Conservation (phyloP, 2,113 vertebrate genomes). For the Todiramphus chloris region DNA sequence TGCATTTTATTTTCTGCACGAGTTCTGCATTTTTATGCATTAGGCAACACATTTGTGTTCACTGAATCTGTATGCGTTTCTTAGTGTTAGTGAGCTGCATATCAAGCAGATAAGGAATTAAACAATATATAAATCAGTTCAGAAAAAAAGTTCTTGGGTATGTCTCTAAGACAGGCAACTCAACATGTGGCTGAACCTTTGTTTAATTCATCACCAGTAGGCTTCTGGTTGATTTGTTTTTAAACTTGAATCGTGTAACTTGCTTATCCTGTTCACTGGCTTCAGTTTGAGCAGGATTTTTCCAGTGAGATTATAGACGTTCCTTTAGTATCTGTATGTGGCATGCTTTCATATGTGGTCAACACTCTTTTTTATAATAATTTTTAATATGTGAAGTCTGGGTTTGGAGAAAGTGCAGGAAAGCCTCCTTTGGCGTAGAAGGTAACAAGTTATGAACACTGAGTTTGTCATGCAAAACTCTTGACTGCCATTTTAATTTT, state of each 20-base stretch:
- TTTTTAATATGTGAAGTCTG: neutral
- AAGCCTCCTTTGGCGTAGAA: neutral
- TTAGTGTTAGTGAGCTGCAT: neutral
- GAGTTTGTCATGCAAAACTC: neutral
- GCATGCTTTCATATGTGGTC: neutral
- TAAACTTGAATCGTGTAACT: neutral
- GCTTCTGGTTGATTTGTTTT: neutral
- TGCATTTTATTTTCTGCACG: constrained; percentile 5
- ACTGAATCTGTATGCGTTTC: neutral
- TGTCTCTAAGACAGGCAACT: neutral
- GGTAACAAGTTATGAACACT: fast-evolving
- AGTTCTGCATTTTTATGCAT: constrained; percentile 9
- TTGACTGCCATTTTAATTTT: neutral
- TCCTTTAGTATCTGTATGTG: neutral
- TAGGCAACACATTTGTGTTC: neutral
- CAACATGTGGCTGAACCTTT: neutral
- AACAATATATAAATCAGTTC: neutral
- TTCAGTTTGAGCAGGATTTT: neutral
- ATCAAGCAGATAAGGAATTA: constrained; percentile 32
- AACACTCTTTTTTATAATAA: neutral
- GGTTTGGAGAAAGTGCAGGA: neutral
- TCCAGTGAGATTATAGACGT: neutral
- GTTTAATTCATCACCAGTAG: neutral
- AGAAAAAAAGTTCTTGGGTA: neutral
- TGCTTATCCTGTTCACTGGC: neutral